Evolutionary conservation across 2,888 invertebrate species (phyloP).

Genomic region (Apamea monoglypha): DNA sequence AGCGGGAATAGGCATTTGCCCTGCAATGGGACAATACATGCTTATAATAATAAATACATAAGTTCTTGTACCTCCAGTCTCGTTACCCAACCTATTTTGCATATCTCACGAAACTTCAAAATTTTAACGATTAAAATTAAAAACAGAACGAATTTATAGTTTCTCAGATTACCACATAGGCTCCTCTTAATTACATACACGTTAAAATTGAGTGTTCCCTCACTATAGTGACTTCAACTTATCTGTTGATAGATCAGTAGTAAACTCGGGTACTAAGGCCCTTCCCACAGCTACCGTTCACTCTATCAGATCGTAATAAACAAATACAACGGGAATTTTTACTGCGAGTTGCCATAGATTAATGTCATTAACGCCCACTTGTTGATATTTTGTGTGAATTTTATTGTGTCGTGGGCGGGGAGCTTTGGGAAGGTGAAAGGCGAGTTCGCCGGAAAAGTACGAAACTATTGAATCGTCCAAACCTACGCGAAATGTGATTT

Average conservation of each 20-base stretch:
- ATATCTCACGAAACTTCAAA: slow-evolving; percentile 23
- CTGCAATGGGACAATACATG: background rate
- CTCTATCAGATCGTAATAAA: slow-evolving; percentile 75
- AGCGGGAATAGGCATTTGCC: too few species aligned
- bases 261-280: slow-evolving; percentile 58
- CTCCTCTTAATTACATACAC: slow-evolving; percentile 41
- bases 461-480: slow-evolving; percentile 11
- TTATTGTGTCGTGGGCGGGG: slow-evolving; percentile 59
- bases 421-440: slow-evolving; percentile 46
- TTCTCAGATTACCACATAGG: slow-evolving; percentile 40
- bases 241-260: slow-evolving; percentile 68
- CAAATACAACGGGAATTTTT: slow-evolving; percentile 78
- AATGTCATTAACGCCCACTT: slow-evolving; percentile 80
- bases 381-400: slow-evolving; percentile 55
- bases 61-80: background rate
- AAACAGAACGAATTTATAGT: slow-evolving; percentile 27
- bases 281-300: slow-evolving; percentile 74
- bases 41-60: background rate
- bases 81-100: slow-evolving; percentile 1
- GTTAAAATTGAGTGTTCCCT: slow-evolving; percentile 61
- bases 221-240: slow-evolving; percentile 40
- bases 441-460: slow-evolving; percentile 1
- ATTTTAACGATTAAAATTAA: slow-evolving; percentile 10
- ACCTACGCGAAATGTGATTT: slow-evolving; percentile 33
- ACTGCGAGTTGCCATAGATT: slow-evolving; percentile 70